Evolutionary conservation across 2,113 vertebrate genomes (phyloP), one percentile per base, ranked within the genome.

Genomic region (Halichoeres trimaculatus): DNA sequence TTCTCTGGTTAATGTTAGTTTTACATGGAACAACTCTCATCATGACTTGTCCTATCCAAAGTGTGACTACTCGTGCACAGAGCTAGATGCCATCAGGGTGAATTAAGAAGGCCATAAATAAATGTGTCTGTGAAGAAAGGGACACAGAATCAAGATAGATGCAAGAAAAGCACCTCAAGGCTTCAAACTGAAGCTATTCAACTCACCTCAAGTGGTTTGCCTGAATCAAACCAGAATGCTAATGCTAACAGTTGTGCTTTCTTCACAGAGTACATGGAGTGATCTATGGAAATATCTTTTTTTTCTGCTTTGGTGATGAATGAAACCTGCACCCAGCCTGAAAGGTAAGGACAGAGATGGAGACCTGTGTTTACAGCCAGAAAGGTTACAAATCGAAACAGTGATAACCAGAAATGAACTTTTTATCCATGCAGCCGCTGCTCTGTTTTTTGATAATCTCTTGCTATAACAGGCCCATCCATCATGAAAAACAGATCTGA

Each of bases 281-380:
- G 74, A 89, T 89, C 70, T 70, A 56, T 67, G 64, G 45, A 72
- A 64, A 62, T 88, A 71, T 84, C 77, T 89, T 73, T 87, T 47
- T 38, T 48, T 40, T 63, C 22, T 24, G 16, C 71, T 73, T 65
- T 57, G 17, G 23, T 92, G 88, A 92, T 83, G 74, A 91, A 93
- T 92, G 79, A 90, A 84, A 80, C 73, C 51, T 74, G 76, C 41
- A 52, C 62, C 43, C 24, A 61, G 72, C 36, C 64, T 35, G 76
- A 89, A 74, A 85, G 84, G 81, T 87, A 69, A 78, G 47, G 63
- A 68, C 22, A 73, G 64, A 84, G 72, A 78, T 66, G 76, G 55
- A 85, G 75, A 60, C 80, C 61, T 78, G 81, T 63, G 67, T 57
- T 48, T 19, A 2, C 36, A 68, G 69, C 40, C 43, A 26, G 69